These are phyloP conservation scores for Cremastinae sp. DNA, from an alignment of 2,888 invertebrate genomes.

Conservation along the genomic window DNA sequence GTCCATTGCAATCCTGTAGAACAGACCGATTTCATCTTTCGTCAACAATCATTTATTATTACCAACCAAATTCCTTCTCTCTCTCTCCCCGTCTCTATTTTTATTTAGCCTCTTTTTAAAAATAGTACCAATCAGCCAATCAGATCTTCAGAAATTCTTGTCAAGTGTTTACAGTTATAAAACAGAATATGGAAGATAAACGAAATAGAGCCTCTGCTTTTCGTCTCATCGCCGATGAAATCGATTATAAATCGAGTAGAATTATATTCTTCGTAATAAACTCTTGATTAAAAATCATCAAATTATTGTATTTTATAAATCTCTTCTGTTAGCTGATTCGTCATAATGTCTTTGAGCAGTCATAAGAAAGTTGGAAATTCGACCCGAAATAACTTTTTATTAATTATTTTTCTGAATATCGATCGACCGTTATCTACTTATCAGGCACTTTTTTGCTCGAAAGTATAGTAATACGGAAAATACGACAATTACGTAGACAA, in stretches of 20 bases:
- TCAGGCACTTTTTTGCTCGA: slow-evolving; percentile 10
- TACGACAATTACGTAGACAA: slow-evolving; percentile 52
- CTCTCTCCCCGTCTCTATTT: not conserved
- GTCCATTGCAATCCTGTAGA: slow-evolving; percentile 92
- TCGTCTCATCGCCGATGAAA: too few species aligned
- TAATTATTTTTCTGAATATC: too few species aligned
- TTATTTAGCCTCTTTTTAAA: slow-evolving; percentile 8
- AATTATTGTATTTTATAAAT: not conserved
- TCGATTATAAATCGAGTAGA: too few species aligned
- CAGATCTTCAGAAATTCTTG: slow-evolving; percentile 4
- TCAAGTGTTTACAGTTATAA: not conserved
- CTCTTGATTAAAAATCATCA: not conserved
- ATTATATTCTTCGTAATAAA: too few species aligned
- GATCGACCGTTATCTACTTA: too few species aligned
- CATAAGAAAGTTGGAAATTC: not conserved
- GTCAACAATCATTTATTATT: slow-evolving; percentile 61
- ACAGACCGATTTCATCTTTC: slow-evolving; percentile 70
- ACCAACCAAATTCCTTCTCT: slow-evolving; percentile 39
- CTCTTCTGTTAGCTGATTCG: too few species aligned
- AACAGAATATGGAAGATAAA: not conserved
- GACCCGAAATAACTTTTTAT: too few species aligned
- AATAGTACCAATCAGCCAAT: slow-evolving; percentile 26
- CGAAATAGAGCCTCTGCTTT: not conserved
- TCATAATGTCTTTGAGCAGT: not conserved
- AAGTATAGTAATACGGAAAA: slow-evolving; percentile 59